Evolutionary conservation across 2,888 invertebrate species (phyloP), one percentile per base, ranked within the genome.

Genomic region (Lasioglossum calceatum): DNA sequence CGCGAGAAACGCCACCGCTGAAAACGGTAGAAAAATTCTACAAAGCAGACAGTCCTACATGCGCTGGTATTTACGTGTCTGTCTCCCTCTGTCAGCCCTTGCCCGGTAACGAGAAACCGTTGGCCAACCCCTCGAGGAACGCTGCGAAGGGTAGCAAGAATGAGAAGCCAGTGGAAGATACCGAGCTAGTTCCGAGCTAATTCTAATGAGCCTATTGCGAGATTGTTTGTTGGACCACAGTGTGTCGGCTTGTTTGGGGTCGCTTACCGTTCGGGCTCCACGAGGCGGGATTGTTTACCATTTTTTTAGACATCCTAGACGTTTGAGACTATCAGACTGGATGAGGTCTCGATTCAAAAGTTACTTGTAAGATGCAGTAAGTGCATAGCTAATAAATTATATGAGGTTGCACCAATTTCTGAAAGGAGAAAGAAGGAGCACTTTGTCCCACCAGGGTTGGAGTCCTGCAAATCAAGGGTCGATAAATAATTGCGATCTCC

Each of bases 21-120:
- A 74, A 23, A 74, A 19, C 44, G 73, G 36, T 32, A 19, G 32
- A 44, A 78, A 79, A 75, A 64, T 42, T 73, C 84, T 82, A 87
- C 88, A 85, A 90, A 88, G 87, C 83, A 79, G 72, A 54, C 77
- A 42, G 72, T 50, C 70, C 73, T 71, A 19, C 82, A 72, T 76
- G 67, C 61, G 61, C 61, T 47, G 58, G 54, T 80, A 77, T 72
- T 39, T 67, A 42, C 39, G 16, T 76, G 61, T 61, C 50, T 79
- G 54, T 54, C 23, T 54, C 75, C 58, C 77, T 76, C 64, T 75
- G 75, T 76, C 83, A 39, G 54, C 72, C 67, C 81, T 67, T 36
- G 67, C 67, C 67, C 23, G 88, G 87, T 85, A 88, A 91, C 87
- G 85, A 86, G 90, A 89, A 87, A 91, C 87, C 84, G 82, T 77